Base-by-base conservation (phyloP, 2,797 vertebrate species). In the Falco peregrinus region DNA sequence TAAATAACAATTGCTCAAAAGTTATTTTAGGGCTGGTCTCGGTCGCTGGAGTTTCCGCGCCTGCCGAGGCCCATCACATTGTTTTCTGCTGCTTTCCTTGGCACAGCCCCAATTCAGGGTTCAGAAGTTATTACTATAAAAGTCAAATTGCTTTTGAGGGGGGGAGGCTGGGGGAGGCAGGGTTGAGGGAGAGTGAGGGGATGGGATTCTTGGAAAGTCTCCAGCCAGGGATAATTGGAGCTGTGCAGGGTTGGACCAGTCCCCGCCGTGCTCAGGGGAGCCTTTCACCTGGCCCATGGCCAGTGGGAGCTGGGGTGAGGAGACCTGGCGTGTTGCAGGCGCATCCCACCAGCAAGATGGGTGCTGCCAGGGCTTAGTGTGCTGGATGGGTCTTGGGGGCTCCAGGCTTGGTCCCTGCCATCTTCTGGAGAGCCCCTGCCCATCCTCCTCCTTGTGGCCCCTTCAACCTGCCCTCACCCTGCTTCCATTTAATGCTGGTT, bases 121-220 rank as follows among this genome's bases (percentile, higher is more conserved):
- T 97, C 96, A 96, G 92, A 96, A 96, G 92, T 96, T 97, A 97
- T 96, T 97, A 96, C 93, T 97, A 97, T 96, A 95, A 96, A 97
- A 97, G 93, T 96, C 97, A 96, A 94, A 96, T 96, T 96, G 93
- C 96, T 96, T 93, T 93, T 93, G 90, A 53, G 60, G 80, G 47
- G 74, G 90, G 87, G 59, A 71, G 73, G 47, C 74, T 41, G 82
- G 56, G 80, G 85, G 74, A 84, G 70, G 70, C 56, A 80, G 73
- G 80, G 50, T 37, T 5, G 15, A 48, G 51, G 48, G 53, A 67
- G 67, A 67, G 88, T 83, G 64, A 63, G 35, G 81, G 74, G 92
- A 96, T 78, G 88, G 83, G 95, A 94, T 82, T 92, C 80, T 90
- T 96, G 96, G 95, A 96, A 85, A 70, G 48, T 54, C 77, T 97